Evolutionary conservation across 2,888 invertebrate genomes (phyloP).

Genomic region (Poecilus cupreus): DNA sequence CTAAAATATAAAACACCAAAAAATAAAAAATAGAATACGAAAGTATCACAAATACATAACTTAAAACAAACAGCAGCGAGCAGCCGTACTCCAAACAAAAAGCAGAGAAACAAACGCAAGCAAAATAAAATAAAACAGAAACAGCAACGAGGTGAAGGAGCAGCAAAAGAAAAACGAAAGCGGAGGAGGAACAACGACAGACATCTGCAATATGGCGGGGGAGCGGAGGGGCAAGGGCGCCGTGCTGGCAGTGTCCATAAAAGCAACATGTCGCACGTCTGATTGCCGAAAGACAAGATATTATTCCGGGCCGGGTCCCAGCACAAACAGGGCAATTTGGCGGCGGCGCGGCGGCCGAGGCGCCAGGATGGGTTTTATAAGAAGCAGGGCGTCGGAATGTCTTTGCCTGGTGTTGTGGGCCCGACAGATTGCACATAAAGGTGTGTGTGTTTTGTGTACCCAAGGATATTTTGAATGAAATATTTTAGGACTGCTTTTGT

Average conservation of each 20-base stretch:
- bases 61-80: conserved; percentile 30
- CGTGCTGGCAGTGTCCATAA: conserved; percentile 17
- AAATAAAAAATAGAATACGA: conserved; percentile 27
- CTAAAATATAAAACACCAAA: conserved; percentile 7
- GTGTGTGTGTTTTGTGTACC: neutral
- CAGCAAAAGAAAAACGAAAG: neutral
- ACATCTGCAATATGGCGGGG: conserved; percentile 30
- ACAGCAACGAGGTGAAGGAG: conserved; percentile 10
- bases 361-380: neutral
- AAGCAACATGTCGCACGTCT: conserved; percentile 44
- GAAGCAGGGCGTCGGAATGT: neutral
- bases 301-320: conserved; percentile 18
- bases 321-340: conserved; percentile 44
- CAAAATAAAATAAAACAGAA: conserved; percentile 5
- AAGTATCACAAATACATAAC: conserved; percentile 39
- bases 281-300: conserved; percentile 49
- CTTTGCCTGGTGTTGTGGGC: neutral
- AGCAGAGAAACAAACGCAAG: neutral
- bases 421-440: conserved; percentile 13
- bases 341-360: neutral
- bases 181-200: neutral
- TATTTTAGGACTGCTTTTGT: neutral
- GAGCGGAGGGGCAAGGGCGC: neutral
- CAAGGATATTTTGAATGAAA: neutral
- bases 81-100: neutral